Percentiles rank a stretch among this genome's conserved stretches.
Conservation (phyloP, 2,888 invertebrate genomes). For the Hetaerina titia region DNA sequence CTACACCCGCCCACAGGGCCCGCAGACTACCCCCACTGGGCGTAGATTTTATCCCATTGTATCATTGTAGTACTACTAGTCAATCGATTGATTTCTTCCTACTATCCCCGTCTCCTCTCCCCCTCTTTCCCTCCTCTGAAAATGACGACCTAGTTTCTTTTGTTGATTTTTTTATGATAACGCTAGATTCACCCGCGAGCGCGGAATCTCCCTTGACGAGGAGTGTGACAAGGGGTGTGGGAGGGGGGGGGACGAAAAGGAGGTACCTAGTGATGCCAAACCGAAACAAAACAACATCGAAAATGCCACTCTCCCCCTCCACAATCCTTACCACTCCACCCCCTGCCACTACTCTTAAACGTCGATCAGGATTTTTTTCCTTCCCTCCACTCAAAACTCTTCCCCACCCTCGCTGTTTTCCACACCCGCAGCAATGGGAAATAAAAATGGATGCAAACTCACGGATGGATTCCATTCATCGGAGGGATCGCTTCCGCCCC, state of each 20-base stretch:
- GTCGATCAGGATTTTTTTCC: background rate
- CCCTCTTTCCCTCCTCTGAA: background rate
- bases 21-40: too few species aligned
- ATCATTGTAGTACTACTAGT: too few species aligned
- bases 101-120: too few species aligned
- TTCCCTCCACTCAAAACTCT: background rate
- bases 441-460: slow-evolving; percentile 1
- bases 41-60: background rate
- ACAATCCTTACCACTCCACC: background rate
- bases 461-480: slow-evolving; percentile 35
- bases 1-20: too few species aligned
- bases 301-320: background rate
- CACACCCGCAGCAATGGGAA: background rate
- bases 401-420: background rate
- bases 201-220: background rate
- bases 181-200: background rate
- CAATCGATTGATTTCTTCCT: background rate
- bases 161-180: background rate
- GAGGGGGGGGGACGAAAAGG: too few species aligned
- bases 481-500: background rate
- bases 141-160: background rate
- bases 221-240: too few species aligned
- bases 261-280: background rate
- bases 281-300: background rate
- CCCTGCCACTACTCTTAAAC: background rate